Evolutionary conservation across 2,888 invertebrate species (phyloP).

Genomic region (Eudemis profundana): DNA sequence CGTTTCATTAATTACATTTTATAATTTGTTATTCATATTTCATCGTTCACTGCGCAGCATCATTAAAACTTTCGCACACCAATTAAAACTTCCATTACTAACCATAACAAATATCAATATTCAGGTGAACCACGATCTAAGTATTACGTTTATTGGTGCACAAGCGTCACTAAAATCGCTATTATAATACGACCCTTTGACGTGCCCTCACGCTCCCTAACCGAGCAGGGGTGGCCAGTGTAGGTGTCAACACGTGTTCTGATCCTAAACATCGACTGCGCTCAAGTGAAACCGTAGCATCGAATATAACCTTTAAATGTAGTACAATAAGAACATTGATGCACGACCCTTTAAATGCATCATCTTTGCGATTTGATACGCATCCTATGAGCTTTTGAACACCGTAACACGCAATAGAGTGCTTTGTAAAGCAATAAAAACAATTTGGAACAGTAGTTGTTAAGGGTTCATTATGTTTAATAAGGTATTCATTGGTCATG

Average conservation of each 20-base stretch:
- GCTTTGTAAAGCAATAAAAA: conserved; percentile 60
- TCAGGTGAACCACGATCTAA: conserved; percentile 48
- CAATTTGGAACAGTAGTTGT: conserved; percentile 48
- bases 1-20: not conserved
- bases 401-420: conserved; percentile 65
- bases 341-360: conserved; percentile 58
- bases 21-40: conserved; percentile 5
- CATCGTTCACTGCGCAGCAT: not conserved
- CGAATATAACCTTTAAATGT: conserved; percentile 30
- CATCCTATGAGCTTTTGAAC: conserved; percentile 56
- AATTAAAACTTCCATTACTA: conserved; percentile 27
- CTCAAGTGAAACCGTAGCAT: conserved; percentile 6
- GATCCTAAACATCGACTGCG: conserved; percentile 62
- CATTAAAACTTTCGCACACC: conserved; percentile 30
- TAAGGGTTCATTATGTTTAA: conserved; percentile 24
- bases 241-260: conserved; percentile 81
- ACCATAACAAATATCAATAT: conserved; percentile 30
- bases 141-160: conserved; percentile 63
- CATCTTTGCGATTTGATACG: conserved; percentile 70
- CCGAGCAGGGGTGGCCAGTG: conserved; percentile 64
- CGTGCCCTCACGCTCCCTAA: conserved; percentile 58
- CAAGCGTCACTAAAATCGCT: conserved; percentile 72
- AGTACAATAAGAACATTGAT: not conserved
- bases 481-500: conserved; percentile 28
- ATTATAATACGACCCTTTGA: conserved; percentile 69